Evolutionary conservation across 2,888 invertebrate genomes (phyloP).

Genomic region (Mystacides longicornis): DNA sequence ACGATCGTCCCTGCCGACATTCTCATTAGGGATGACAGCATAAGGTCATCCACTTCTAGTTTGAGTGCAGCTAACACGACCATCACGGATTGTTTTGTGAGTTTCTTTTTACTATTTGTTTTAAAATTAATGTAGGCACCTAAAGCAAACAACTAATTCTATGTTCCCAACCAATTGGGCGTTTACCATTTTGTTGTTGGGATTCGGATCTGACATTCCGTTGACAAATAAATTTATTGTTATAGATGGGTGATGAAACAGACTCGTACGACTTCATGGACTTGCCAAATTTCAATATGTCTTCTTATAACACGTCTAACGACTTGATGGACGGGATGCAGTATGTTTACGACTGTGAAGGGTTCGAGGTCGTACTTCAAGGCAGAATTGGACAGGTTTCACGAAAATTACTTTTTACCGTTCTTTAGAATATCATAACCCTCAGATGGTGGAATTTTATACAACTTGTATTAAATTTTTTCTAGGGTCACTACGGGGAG

Average conservation of each 20-base stretch:
- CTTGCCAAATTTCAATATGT: slow-evolving; percentile 34
- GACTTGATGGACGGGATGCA: slow-evolving; percentile 43
- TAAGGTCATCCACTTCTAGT: slow-evolving; percentile 28
- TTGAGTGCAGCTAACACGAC: slow-evolving; percentile 25
- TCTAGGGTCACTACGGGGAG: slow-evolving; percentile 78
- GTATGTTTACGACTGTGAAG: slow-evolving; percentile 27
- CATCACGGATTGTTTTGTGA: slow-evolving; percentile 16
- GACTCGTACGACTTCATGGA: slow-evolving; percentile 34
- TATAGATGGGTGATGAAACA: slow-evolving; percentile 28
- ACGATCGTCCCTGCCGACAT: slow-evolving; percentile 11
- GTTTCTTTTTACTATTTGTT: not conserved
- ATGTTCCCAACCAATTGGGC: too few species aligned
- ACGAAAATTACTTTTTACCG: not conserved
- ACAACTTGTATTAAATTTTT: slow-evolving; percentile 26
- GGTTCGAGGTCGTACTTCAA: slow-evolving; percentile 48
- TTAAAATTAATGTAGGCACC: not conserved
- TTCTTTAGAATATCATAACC: not conserved
- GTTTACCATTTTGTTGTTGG: too few species aligned
- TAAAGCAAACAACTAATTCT: not conserved
- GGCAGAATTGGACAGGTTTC: slow-evolving; percentile 53
- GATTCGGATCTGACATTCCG: too few species aligned
- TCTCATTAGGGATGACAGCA: slow-evolving; percentile 27
- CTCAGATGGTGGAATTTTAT: not conserved
- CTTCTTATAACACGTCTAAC: slow-evolving; percentile 34
- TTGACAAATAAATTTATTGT: too few species aligned